A percentile compares a stretch with the other conserved stretches of the same genome.
phyloP scores from a whole-genome alignment of 2,888 invertebrate species.

The Rhogogaster chlorosoma region DNA sequence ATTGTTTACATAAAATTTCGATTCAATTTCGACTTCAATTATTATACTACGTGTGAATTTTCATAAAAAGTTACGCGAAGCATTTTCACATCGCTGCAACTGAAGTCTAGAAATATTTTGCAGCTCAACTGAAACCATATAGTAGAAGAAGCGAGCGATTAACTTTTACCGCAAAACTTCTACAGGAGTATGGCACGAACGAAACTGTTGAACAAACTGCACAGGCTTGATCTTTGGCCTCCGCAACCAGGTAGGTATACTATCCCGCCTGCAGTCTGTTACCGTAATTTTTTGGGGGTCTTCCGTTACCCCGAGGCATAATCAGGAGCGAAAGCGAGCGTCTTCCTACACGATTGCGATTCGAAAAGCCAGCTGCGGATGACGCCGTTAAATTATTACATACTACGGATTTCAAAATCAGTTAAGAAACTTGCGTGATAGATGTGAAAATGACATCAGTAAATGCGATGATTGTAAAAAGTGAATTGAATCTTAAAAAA shows the following conservation, averaged over 20 bases:
- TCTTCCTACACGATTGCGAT: not conserved
- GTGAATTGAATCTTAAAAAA: not conserved
- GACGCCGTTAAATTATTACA: not conserved
- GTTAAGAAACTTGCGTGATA: not conserved
- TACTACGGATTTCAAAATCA: not conserved
- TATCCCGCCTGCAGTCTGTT: conserved; percentile 35
- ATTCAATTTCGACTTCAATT: no score
- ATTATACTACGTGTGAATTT: not conserved
- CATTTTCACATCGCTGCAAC: not conserved
- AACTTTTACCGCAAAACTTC: not conserved
- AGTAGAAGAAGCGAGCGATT: not conserved
- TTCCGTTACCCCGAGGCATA: not conserved
- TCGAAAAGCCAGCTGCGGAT: not conserved
- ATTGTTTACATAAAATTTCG: not conserved
- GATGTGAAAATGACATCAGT: not conserved
- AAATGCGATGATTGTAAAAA: not conserved
- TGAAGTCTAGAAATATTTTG: not conserved
- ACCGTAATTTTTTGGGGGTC: conserved; percentile 24
- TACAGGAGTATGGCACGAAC: not conserved
- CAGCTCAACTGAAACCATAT: not conserved
- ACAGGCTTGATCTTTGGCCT: conserved; percentile 1
- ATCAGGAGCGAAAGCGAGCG: not conserved
- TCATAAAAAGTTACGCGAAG: not conserved
- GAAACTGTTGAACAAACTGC: conserved; percentile 26
- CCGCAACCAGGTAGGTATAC: not conserved